Evolutionary conservation across 1,140 invertebrate genomes (phyloP).

Genomic region (Metopolophium dirhodum): DNA sequence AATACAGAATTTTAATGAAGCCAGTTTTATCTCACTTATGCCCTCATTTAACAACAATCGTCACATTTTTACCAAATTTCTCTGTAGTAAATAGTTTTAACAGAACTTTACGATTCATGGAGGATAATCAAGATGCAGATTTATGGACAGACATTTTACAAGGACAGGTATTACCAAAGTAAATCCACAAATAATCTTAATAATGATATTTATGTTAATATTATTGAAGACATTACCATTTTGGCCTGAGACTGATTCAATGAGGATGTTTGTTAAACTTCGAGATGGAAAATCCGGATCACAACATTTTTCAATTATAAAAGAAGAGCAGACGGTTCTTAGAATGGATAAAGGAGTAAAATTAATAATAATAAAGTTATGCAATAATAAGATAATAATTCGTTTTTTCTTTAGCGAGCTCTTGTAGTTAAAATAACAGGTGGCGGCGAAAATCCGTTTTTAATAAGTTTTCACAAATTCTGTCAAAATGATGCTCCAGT

Average conservation of each 20-base stretch:
- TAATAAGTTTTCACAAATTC: slow-evolving; percentile 75
- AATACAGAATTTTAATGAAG: slow-evolving; percentile 69
- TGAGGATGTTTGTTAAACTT: slow-evolving; percentile 81
- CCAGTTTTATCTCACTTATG: slow-evolving; percentile 72
- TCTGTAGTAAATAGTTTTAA: slow-evolving; percentile 78
- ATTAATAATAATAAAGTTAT: neutral
- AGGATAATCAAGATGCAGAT: slow-evolving; percentile 83
- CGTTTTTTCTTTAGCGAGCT: slow-evolving; percentile 68
- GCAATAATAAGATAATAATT: neutral
- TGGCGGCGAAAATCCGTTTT: slow-evolving; percentile 74
- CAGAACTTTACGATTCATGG: slow-evolving; percentile 78
- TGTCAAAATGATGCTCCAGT: slow-evolving; percentile 76
- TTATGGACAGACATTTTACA: slow-evolving; percentile 80
- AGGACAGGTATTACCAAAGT: slow-evolving; percentile 66
- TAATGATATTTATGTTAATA: neutral
- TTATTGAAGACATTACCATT: slow-evolving; percentile 71
- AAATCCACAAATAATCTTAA: neutral
- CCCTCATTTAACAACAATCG: slow-evolving; percentile 80
- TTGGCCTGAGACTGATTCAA: slow-evolving; percentile 81
- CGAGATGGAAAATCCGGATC: slow-evolving; percentile 78
- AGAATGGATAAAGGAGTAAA: slow-evolving; percentile 83
- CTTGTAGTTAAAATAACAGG: slow-evolving; percentile 77
- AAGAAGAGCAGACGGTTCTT: slow-evolving; percentile 74
- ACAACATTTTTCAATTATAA: slow-evolving; percentile 77
- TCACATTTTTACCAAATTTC: slow-evolving; percentile 85